Evolutionary conservation across 2,888 invertebrate genomes (phyloP), one percentile per base, ranked within the genome.

Genomic region (Dioctria rufipes): DNA sequence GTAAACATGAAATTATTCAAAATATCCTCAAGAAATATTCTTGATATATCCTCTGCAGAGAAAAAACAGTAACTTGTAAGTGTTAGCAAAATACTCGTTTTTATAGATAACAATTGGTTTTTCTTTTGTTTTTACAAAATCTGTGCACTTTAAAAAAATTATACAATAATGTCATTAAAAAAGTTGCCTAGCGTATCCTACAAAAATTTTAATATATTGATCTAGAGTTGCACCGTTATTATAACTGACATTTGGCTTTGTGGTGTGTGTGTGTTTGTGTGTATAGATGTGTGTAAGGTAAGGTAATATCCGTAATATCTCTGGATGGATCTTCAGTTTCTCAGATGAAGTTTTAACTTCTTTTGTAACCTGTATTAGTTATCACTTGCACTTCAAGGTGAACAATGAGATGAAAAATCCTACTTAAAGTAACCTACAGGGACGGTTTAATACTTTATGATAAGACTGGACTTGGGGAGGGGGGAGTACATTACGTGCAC

Each of bases 171-270:
- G 60, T 73, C 42, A 42, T 58, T 77, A 77, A 61, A 77, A 77
- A 73, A 49, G 13, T 63, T 63, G 43, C 51, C 60, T 77, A 77
- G 61, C 63, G 39, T 61, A 46, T 39, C 61, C 77, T 77, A 77
- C 40, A 46, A 77, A 63, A 63, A 25, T 25, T 51, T 25, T 49
- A 63, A 77, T 49, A 6, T 63, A 77, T 42, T 46, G 13, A 39
- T 61, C 61, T 61, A 61, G 61, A 39, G 37, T 8, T 37, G 61
- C 42, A 73, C 73, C 73, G 54, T 77, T 25, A 25, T 25, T 25
- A 77, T 40, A 77, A 77, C 77, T 63, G 46, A 63, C 77, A 77
- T 77, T 77, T 77, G 77, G 77, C 63, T 77, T 77, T 4, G 61
- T 63, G 42, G 43, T 63, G 63, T 43, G 46, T 77, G 25, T 25